phyloP scores from a whole-genome alignment of 2,888 invertebrate species.

The Mechanitis mazaeus region DNA sequence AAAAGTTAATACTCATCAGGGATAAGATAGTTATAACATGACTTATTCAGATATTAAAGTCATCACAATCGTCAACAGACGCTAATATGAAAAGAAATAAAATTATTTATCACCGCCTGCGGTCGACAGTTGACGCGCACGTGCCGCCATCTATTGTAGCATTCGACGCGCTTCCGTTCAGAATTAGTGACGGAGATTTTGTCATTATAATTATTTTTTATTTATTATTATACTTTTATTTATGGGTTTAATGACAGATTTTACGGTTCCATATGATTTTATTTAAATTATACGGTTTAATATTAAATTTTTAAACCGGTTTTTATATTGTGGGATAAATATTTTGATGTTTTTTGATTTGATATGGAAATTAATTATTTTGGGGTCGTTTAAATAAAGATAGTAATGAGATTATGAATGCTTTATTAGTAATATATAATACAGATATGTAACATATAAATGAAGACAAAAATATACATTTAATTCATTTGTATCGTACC shows the following conservation, averaged over 20 bases:
- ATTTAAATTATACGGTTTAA: too few relatives aligned
- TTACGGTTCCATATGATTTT: slow-evolving; percentile 14
- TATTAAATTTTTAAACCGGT: too few relatives aligned
- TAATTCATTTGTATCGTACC: too few relatives aligned
- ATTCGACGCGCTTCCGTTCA: slow-evolving; percentile 47
- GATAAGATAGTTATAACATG: slow-evolving; percentile 5
- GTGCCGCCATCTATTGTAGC: slow-evolving; percentile 59
- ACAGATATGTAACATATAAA: too few relatives aligned
- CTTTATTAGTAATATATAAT: too few relatives aligned
- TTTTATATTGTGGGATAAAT: too few relatives aligned
- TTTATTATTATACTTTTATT: slow-evolving; percentile 11
- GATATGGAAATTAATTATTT: too few relatives aligned
- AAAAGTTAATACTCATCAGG: not conserved
- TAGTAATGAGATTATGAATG: too few relatives aligned
- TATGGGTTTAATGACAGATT: slow-evolving; percentile 12
- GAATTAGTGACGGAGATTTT: slow-evolving; percentile 50
- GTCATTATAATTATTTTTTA: slow-evolving; percentile 32
- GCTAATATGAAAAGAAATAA: slow-evolving; percentile 23
- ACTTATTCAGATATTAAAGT: not conserved
- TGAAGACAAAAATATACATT: too few relatives aligned
- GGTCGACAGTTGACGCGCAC: slow-evolving; percentile 55
- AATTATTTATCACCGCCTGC: slow-evolving; percentile 44
- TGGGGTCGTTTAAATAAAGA: too few relatives aligned
- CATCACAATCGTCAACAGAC: slow-evolving; percentile 8
- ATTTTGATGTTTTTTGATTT: too few relatives aligned